These are phyloP conservation scores for Empis livida DNA, from an alignment of 2,888 invertebrate species.

Conservation along the genomic window DNA sequence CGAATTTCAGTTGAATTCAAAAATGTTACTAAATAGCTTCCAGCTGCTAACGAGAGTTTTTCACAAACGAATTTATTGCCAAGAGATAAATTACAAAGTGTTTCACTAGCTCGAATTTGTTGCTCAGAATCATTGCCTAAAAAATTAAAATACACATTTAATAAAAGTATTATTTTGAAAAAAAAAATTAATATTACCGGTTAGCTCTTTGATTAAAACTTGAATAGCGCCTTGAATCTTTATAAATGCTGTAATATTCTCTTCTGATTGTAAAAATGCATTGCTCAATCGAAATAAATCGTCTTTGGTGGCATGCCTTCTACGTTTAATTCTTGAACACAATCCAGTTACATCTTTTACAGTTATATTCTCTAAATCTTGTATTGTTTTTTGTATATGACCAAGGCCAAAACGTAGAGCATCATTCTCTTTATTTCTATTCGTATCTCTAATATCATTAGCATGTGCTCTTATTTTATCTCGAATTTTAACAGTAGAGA, in stretches of 20 bases:
- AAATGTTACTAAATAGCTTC: conserved; percentile 29
- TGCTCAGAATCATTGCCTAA: conserved; percentile 23
- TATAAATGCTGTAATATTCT: conserved; percentile 26
- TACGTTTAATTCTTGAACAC: conserved; percentile 27
- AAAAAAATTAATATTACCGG: conserved; percentile 18
- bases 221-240: conserved; percentile 28
- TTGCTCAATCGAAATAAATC: conserved; percentile 29
- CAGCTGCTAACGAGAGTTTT: conserved; percentile 25
- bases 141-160: not conserved
- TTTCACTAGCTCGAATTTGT: conserved; percentile 27
- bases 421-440: conserved; percentile 21
- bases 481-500: conserved; percentile 9
- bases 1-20: conserved; percentile 21
- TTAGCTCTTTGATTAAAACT: conserved; percentile 29
- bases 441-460: conserved; percentile 18
- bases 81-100: conserved; percentile 30
- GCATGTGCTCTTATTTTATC: conserved; percentile 24
- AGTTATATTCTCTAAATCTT: conserved; percentile 22
- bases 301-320: conserved; percentile 26
- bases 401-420: conserved; percentile 27
- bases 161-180: not conserved
- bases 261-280: conserved; percentile 26
- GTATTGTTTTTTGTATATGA: conserved; percentile 23
- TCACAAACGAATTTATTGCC: conserved; percentile 27
- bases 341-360: conserved; percentile 27